phyloP scores from a whole-genome alignment of 2,888 invertebrate species.

The Stenchaetothrips biformis region DNA sequence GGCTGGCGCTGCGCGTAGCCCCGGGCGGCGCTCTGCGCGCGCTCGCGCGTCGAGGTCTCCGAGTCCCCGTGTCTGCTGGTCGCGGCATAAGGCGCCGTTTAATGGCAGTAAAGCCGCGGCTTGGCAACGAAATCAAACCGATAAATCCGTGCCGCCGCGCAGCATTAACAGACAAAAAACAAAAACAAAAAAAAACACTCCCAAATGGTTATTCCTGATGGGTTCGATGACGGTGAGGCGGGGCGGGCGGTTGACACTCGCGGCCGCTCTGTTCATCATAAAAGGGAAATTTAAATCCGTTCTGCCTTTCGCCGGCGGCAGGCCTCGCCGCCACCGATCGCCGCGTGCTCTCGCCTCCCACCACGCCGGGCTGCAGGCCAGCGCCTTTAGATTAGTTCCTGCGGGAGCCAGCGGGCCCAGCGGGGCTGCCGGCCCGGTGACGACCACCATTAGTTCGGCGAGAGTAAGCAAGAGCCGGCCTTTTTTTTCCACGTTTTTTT shows the following conservation, averaged over 20 bases:
- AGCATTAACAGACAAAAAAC: too few relatives aligned
- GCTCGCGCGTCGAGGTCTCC: background rate
- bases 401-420: background rate
- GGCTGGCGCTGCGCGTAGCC: background rate
- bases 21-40: background rate
- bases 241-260: too few relatives aligned
- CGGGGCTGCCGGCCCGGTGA: background rate
- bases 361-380: background rate
- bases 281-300: constrained; percentile 17
- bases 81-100: too few relatives aligned
- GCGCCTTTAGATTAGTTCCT: background rate
- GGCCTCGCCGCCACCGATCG: background rate
- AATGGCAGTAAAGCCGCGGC: too few relatives aligned
- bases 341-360: background rate
- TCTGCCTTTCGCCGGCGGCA: background rate
- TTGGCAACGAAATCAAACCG: too few relatives aligned
- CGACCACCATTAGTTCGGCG: background rate
- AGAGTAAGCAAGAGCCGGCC: too few relatives aligned
- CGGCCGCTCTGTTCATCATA: constrained; percentile 5
- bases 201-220: too few relatives aligned
- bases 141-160: too few relatives aligned
- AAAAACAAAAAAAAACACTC: too few relatives aligned
- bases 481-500: too few relatives aligned
- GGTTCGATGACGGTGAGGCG: too few relatives aligned
- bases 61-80: background rate